A percentile compares a stretch with the other conserved stretches of the same genome.
Evolutionary conservation across 2,888 invertebrate genomes (phyloP).

Genomic region (Ceraclea dissimilis): DNA sequence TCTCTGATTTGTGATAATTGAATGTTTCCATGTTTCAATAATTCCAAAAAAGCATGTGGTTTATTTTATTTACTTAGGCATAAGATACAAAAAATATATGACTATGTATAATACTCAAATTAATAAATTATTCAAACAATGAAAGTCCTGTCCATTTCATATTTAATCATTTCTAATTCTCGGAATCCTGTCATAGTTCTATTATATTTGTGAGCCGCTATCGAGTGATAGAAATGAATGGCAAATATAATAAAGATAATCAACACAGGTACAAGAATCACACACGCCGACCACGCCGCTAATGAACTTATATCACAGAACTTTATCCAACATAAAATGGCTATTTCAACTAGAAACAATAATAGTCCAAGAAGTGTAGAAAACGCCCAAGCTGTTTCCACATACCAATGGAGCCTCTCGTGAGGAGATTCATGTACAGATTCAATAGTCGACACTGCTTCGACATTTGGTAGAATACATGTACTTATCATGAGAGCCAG

Average conservation of each 20-base stretch:
- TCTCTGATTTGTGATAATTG: no score
- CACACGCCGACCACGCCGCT: not conserved
- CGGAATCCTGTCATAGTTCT: not conserved
- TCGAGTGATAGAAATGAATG: not conserved
- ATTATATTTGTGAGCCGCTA: not conserved
- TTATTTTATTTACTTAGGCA: no score
- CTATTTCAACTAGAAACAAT: not conserved
- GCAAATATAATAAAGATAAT: not conserved
- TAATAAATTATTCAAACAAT: not conserved
- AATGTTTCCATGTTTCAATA: no score
- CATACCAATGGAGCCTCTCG: constrained; percentile 1
- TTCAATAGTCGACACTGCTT: not conserved
- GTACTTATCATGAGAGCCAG: constrained; percentile 1
- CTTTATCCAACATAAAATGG: not conserved
- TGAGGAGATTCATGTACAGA: not conserved
- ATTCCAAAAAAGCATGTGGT: no score
- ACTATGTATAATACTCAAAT: not conserved
- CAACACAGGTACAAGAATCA: not conserved
- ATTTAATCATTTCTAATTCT: not conserved
- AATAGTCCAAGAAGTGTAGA: not conserved
- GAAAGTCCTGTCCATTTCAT: not conserved
- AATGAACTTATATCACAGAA: not conserved
- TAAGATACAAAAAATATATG: no score
- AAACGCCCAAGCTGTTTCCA: not conserved
- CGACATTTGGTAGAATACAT: constrained; percentile 1